These are phyloP conservation scores for Diogma glabrata DNA, from an alignment of 2,888 invertebrate species.

Conservation along the genomic window DNA sequence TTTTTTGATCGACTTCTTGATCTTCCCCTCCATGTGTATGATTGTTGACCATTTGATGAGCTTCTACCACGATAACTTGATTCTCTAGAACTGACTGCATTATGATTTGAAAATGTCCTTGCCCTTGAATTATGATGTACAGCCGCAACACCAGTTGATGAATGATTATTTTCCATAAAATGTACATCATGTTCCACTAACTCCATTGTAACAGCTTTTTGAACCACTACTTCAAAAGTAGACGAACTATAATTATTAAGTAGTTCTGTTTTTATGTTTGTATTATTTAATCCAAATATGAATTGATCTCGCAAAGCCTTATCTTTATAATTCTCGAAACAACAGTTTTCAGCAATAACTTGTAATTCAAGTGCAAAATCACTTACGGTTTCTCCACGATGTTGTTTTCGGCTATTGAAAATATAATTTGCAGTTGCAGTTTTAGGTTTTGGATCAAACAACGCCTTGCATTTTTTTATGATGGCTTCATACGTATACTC, in stretches of 20 bases:
- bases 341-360: background rate
- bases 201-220: background rate
- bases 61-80: no score
- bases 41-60: no score
- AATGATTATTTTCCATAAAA: background rate
- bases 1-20: background rate
- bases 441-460: background rate
- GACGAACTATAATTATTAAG: no score
- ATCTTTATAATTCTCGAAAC: background rate
- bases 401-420: no score
- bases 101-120: no score
- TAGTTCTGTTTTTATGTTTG: background rate
- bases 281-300: background rate
- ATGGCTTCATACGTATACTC: background rate
- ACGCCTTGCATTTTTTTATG: background rate
- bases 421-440: no score
- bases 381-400: background rate
- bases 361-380: background rate
- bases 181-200: background rate
- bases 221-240: no score
- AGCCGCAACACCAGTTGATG: no score
- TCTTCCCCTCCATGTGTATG: background rate
- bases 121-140: no score
- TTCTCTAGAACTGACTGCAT: no score
- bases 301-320: background rate